Evolutionary conservation across 2,113 vertebrate genomes (phyloP).

Genomic region (Hemiscyllium ocellatum): DNA sequence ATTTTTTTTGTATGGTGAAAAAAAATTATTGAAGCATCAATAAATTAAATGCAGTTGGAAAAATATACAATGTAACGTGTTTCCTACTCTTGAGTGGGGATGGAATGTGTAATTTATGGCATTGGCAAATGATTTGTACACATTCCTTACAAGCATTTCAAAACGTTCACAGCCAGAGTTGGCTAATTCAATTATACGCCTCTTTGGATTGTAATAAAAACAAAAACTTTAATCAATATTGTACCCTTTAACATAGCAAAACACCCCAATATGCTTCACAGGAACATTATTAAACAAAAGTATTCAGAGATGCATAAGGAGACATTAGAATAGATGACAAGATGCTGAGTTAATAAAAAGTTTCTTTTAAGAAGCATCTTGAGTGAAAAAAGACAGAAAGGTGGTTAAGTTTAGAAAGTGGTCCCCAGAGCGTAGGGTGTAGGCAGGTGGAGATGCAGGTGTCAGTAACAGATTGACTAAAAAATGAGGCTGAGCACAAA

Average conservation of each 20-base stretch:
- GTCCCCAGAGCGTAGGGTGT: background rate
- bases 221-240: background rate
- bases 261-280: background rate
- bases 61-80: background rate
- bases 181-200: background rate
- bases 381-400: background rate
- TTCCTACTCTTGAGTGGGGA: background rate
- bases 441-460: background rate
- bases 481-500: background rate
- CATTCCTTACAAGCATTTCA: background rate
- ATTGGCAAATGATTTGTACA: background rate
- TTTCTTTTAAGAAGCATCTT: background rate
- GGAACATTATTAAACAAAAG: background rate
- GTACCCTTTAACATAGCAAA: background rate
- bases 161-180: background rate
- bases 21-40: background rate
- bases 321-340: background rate
- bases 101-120: background rate
- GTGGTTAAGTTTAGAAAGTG: background rate
- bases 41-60: background rate
- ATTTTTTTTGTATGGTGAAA: background rate
- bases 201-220: background rate
- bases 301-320: background rate
- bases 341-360: background rate
- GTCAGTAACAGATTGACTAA: background rate